Conservation (phyloP, 1,140 invertebrate species). For the Manduca sexta region DNA sequence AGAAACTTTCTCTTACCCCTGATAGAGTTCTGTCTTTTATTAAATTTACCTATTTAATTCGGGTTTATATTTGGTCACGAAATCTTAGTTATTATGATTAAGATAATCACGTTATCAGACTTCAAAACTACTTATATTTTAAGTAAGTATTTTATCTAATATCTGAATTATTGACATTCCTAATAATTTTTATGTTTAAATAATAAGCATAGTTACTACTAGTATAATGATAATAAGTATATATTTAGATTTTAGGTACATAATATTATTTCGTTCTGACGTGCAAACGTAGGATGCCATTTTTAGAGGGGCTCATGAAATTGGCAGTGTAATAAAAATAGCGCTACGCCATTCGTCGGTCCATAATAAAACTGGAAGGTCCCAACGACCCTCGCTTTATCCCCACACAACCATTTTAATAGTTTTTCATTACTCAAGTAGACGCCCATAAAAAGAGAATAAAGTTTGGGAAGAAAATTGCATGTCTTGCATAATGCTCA, state of each 20-base stretch:
- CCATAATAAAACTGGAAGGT: slow-evolving; percentile 59
- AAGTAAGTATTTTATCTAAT: too few species aligned
- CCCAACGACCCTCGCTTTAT: slow-evolving; percentile 59
- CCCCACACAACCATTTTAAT: slow-evolving; percentile 61
- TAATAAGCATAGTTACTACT: too few species aligned
- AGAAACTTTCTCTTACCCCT: too few species aligned
- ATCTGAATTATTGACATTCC: too few species aligned
- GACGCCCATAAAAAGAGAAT: slow-evolving; percentile 59
- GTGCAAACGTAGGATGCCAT: slow-evolving; percentile 40
- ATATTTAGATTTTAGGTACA: slow-evolving; percentile 10
- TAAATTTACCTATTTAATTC: too few species aligned
- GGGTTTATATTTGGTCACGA: too few species aligned
- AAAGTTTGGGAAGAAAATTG: slow-evolving; percentile 67
- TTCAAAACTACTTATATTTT: too few species aligned
- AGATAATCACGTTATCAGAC: too few species aligned
- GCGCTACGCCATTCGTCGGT: slow-evolving; percentile 46
- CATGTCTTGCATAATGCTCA: slow-evolving; percentile 62
- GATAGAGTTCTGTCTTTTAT: too few species aligned
- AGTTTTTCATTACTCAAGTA: slow-evolving; percentile 73
- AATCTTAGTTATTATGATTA: too few species aligned
- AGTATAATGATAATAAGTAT: not conserved
- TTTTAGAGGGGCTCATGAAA: slow-evolving; percentile 45
- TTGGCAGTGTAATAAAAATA: slow-evolving; percentile 58
- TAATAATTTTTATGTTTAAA: too few species aligned
- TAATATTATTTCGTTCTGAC: slow-evolving; percentile 28